phyloP scores from a whole-genome alignment of 2,113 vertebrate genomes.

The Pelodiscus sinensis region DNA sequence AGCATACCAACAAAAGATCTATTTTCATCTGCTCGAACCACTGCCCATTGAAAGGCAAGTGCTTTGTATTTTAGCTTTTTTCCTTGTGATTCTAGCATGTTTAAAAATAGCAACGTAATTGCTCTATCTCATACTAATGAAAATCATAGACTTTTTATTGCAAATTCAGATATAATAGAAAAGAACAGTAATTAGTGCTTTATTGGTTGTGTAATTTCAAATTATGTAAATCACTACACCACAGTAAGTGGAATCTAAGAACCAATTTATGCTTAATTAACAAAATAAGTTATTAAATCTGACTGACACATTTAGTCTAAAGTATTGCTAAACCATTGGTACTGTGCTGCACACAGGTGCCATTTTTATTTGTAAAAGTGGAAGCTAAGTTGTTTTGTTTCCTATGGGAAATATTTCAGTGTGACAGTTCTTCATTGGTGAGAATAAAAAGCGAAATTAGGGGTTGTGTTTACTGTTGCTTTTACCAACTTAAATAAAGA shows the following conservation, averaged over 20 bases:
- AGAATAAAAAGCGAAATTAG: not conserved
- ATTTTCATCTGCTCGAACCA: not conserved
- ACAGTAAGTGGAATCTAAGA: conserved; percentile 10
- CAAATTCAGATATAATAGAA: conserved; percentile 41
- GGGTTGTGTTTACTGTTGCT: not conserved
- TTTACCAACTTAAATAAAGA: not conserved
- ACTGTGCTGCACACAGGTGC: not conserved
- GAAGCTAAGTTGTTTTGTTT: not conserved
- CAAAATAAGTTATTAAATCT: not conserved
- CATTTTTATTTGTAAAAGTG: not conserved
- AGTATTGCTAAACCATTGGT: not conserved
- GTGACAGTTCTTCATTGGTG: not conserved
- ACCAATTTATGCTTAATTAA: conserved; percentile 45
- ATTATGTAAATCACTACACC: conserved; percentile 54
- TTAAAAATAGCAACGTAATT: conserved; percentile 35
- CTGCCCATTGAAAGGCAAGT: conserved; percentile 3
- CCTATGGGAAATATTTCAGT: not conserved
- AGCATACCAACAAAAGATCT: not conserved
- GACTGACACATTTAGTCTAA: not conserved
- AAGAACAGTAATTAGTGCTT: conserved; percentile 48
- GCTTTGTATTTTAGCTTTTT: conserved; percentile 33
- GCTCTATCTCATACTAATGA: conserved; percentile 39
- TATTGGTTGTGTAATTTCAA: conserved; percentile 50
- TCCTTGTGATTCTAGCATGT: conserved; percentile 30
- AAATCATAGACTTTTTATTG: conserved; percentile 37